These are phyloP conservation scores for Pampusana beccarii DNA, from an alignment of 2,113 vertebrate genomes.

Conservation along the genomic window DNA sequence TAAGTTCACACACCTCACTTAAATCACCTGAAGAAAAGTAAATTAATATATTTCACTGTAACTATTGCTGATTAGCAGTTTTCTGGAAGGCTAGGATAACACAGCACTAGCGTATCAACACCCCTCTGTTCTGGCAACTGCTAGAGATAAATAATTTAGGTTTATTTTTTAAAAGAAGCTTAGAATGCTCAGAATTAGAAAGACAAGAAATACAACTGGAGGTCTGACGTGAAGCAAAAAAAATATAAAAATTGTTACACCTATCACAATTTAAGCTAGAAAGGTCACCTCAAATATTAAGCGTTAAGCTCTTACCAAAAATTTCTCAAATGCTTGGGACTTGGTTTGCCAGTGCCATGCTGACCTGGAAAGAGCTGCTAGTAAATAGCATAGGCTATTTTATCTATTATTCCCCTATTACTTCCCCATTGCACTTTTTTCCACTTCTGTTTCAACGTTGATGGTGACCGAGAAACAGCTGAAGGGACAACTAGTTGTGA, in stretches of 20 bases:
- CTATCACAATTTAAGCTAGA: background rate
- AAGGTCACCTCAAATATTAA: background rate
- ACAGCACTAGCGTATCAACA: background rate
- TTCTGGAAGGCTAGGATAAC: background rate
- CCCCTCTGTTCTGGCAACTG: background rate
- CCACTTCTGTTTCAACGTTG: background rate
- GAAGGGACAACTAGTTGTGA: background rate
- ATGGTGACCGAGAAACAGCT: background rate
- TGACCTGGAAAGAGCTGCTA: background rate
- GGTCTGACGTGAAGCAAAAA: background rate
- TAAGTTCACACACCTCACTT: background rate
- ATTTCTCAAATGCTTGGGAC: background rate
- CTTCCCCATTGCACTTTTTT: background rate
- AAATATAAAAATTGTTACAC: background rate
- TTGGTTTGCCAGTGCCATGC: background rate
- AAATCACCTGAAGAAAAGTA: background rate
- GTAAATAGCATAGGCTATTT: background rate
- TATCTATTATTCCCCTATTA: background rate
- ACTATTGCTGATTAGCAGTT: background rate
- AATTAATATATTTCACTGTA: background rate
- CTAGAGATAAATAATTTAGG: background rate
- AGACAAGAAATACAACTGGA: background rate
- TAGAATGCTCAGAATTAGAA: background rate
- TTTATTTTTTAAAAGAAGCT: background rate
- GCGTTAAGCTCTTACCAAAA: background rate